A percentile compares a stretch with the other conserved stretches of the same genome.
Evolutionary conservation across 2,797 vertebrate species (phyloP).

Genomic region (Coreius guichenoti): DNA sequence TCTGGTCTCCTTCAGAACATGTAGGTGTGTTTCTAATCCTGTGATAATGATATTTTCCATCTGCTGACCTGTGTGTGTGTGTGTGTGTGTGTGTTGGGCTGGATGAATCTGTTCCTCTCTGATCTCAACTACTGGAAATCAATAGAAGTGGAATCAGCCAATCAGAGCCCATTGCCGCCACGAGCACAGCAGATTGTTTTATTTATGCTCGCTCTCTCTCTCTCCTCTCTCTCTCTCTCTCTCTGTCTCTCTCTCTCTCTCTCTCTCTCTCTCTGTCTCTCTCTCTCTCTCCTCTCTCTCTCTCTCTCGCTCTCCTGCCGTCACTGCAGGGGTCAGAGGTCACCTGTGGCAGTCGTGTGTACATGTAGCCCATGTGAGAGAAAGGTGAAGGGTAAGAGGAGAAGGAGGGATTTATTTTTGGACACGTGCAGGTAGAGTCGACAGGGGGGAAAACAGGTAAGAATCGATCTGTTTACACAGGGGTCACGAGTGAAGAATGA

Average conservation of each 20-base stretch:
- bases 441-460: constrained; percentile 68
- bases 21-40: constrained; percentile 76
- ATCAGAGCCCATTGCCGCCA: constrained; percentile 75
- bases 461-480: constrained; percentile 80
- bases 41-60: constrained; percentile 82
- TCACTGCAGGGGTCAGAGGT: constrained; percentile 57
- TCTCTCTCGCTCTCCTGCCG: neutral
- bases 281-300: neutral
- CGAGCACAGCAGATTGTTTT: neutral
- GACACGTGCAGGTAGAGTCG: constrained; percentile 69
- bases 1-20: neutral
- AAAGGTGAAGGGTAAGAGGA: constrained; percentile 63
- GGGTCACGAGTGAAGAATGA: constrained; percentile 70
- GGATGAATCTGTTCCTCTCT: constrained; percentile 72
- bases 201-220: neutral
- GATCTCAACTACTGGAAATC: constrained; percentile 82
- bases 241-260: no score
- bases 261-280: no score
- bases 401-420: constrained; percentile 71
- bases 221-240: neutral
- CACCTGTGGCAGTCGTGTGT: neutral
- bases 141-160: constrained; percentile 78
- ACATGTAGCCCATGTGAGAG: neutral
- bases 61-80: constrained; percentile 64
- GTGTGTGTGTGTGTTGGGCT: constrained; percentile 66